A percentile compares a stretch with the other conserved stretches of the same genome.
phyloP scores from a whole-genome alignment of 2,797 vertebrate species.

The Dermochelys coriacea region DNA sequence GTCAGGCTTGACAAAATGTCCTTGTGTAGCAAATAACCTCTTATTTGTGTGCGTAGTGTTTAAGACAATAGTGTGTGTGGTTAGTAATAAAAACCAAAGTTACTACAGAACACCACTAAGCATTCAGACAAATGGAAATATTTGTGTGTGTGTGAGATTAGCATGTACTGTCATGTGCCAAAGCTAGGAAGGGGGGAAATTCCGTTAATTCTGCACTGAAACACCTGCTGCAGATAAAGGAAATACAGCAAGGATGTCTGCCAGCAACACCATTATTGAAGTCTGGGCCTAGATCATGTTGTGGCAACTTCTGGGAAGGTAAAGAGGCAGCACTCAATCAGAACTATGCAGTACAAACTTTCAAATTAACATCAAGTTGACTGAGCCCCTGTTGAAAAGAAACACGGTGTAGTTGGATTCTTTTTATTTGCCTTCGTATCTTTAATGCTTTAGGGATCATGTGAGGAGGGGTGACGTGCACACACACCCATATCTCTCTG shows the following conservation, averaged over 20 bases:
- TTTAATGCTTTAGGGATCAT: too few relatives aligned
- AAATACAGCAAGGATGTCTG: neutral
- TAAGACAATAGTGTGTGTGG: neutral
- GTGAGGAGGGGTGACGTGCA: too few relatives aligned
- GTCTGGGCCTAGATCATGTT: neutral
- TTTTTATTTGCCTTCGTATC: too few relatives aligned
- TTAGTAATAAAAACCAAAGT: neutral
- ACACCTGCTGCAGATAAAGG: constrained; percentile 11
- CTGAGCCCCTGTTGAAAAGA: too few relatives aligned
- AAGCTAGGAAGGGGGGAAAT: neutral
- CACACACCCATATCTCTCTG: too few relatives aligned
- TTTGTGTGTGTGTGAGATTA: neutral
- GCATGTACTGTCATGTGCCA: neutral
- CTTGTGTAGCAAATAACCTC: neutral
- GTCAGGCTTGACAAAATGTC: constrained; percentile 4
- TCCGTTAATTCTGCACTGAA: neutral
- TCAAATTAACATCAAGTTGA: too few relatives aligned
- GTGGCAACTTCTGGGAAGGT: neutral
- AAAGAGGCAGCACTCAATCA: neutral
- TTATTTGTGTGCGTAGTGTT: neutral
- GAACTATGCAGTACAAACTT: too few relatives aligned
- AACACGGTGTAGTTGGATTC: too few relatives aligned
- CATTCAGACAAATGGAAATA: neutral
- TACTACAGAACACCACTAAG: neutral
- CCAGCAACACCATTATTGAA: neutral